These are phyloP conservation scores for Cerceris rybyensis DNA, from an alignment of 2,888 invertebrate species.

Conservation along the genomic window DNA sequence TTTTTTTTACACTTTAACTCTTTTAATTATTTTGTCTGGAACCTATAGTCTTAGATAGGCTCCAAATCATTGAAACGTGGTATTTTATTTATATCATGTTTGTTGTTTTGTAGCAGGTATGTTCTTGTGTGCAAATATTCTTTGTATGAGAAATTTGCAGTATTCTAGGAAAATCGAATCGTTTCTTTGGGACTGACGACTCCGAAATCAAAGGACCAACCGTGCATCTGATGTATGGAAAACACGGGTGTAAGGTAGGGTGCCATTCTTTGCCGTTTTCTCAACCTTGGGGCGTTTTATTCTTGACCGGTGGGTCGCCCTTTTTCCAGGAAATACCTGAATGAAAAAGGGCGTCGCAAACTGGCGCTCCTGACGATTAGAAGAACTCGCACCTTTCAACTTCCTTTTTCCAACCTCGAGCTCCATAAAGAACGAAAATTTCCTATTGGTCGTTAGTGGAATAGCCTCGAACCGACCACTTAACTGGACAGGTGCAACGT, in stretches of 20 bases:
- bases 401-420: not conserved
- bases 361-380: conserved; percentile 50
- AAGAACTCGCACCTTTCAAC: conserved; percentile 49
- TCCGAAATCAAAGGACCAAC: conserved; percentile 5
- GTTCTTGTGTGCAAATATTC: not conserved
- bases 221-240: conserved; percentile 37
- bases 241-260: conserved; percentile 11
- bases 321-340: conserved; percentile 53
- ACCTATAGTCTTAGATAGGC: too few relatives aligned
- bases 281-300: conserved; percentile 30
- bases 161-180: conserved; percentile 31
- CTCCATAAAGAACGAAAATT: conserved; percentile 30
- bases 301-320: conserved; percentile 11
- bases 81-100: not conserved
- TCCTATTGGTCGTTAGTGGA: conserved; percentile 25
- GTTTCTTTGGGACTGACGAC: conserved; percentile 46
- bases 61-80: not conserved
- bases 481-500: conserved; percentile 18
- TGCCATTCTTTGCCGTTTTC: conserved; percentile 34
- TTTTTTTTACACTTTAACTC: too few relatives aligned
- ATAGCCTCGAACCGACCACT: conserved; percentile 1
- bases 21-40: too few relatives aligned
- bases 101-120: not conserved
- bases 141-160: conserved; percentile 2
- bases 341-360: conserved; percentile 61